Evolutionary conservation across 1,140 invertebrate species (phyloP), one percentile per base, ranked within the genome.

Genomic region (Drosophila ambigua): DNA sequence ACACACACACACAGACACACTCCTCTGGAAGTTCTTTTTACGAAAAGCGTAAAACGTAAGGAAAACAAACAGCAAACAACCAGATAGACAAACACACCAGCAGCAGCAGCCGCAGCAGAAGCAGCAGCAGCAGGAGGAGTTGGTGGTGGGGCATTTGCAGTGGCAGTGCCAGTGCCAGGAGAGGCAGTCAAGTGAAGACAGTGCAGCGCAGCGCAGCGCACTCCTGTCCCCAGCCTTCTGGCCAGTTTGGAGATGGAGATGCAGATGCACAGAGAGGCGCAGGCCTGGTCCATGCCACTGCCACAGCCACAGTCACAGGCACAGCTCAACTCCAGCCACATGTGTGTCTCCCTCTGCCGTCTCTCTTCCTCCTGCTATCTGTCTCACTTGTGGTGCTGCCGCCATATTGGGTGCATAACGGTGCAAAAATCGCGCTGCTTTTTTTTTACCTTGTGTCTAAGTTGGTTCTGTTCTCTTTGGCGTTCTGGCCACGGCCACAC

Each of bases 401-500:
- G 84, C 83, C 83, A 88, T 88, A 88, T 88, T 88, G 83, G 83
- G 83, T 85, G 76, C 79, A 88, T 88, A 88, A 88, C 83, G 83
- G 83, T 88, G 83, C 83, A 76, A 88, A 82, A 88, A 88, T 88
- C 83, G 83, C 83, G 83, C 79, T 89, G 79, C 76, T 89, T 79
- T 83, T 87, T 72, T 24, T 53, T 23, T 76, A 44, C 23, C 52
- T 79, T 49, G 61, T 59, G 72, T 59, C 64, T 68, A 49, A 63
- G 60, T 53, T 73, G 43, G 54, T 57, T 71, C 5, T 60, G 11
- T 48, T 75, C 35, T 39, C 35, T 39, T 64, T 72, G 35, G 35
- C 35, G 35, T 13, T 39, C 35, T 39, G 9, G 35, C 35, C 35
- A 39, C 35, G 35, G 31, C 31, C 28, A 53, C 16, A 31, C 51